phyloP scores from a whole-genome alignment of 2,797 vertebrate genomes.

The Brachyalestes nurse region DNA sequence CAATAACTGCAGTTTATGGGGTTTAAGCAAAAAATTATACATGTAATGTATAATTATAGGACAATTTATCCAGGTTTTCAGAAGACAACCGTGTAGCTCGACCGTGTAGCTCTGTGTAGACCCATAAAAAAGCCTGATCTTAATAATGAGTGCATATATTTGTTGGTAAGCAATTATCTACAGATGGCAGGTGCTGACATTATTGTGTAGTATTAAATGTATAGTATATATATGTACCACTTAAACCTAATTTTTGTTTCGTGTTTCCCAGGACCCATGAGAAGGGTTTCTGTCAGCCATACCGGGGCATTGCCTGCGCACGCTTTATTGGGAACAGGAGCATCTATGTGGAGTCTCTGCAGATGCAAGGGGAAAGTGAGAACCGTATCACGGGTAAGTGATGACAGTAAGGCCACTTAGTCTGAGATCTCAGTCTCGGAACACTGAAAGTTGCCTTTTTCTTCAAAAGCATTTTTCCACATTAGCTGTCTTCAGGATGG shows the following conservation, averaged over 20 bases:
- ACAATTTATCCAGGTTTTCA: neutral
- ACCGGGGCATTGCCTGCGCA: conserved; percentile 93
- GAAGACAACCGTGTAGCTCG: neutral
- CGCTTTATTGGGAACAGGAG: conserved; percentile 95
- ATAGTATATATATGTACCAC: too few species aligned
- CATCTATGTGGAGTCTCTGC: conserved; percentile 96
- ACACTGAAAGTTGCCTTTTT: neutral
- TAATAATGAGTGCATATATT: neutral
- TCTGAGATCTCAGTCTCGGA: neutral
- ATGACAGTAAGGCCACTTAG: neutral
- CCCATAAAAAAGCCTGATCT: neutral
- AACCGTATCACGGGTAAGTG: conserved; percentile 93
- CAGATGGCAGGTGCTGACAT: neutral
- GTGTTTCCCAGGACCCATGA: conserved; percentile 78
- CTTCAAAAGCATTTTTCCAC: neutral
- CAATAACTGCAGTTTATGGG: neutral
- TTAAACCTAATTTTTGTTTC: neutral
- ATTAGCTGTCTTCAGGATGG: neutral
- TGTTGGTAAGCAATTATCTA: neutral
- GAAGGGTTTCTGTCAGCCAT: conserved; percentile 96
- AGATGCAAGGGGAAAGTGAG: conserved; percentile 98
- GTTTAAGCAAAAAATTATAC: neutral
- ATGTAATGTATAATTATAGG: neutral
- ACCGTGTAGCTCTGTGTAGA: conserved; percentile 7
- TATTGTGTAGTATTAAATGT: too few species aligned